Percentiles rank a stretch among this genome's conserved stretches.
phyloP scores from a whole-genome alignment of 1,140 invertebrate species.

The Dendroctonus valens region DNA sequence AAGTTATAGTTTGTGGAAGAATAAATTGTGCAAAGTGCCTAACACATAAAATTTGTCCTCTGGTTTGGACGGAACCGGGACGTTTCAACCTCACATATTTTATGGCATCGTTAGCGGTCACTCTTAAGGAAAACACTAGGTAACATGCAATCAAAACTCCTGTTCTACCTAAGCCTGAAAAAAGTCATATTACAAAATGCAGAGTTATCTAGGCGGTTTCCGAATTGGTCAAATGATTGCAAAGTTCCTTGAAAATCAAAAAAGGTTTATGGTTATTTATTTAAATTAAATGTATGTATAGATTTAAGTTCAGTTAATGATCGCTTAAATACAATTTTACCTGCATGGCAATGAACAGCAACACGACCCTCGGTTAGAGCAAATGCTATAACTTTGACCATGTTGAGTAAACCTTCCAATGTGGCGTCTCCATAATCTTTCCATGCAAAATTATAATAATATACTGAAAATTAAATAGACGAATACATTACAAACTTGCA shows the following conservation, averaged over 20 bases:
- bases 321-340: conserved; percentile 48
- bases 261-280: too few relatives aligned
- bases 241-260: too few relatives aligned
- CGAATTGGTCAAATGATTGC: too few relatives aligned
- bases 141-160: conserved; percentile 86
- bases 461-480: conserved; percentile 56
- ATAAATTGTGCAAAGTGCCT: conserved; percentile 81
- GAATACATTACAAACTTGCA: too few relatives aligned
- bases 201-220: too few relatives aligned
- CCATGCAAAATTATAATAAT: conserved; percentile 85
- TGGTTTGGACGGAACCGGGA: conserved; percentile 77
- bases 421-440: conserved; percentile 81
- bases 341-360: conserved; percentile 88
- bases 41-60: conserved; percentile 76
- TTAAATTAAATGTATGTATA: too few relatives aligned
- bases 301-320: too few relatives aligned
- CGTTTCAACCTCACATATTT: conserved; percentile 77
- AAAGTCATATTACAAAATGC: too few relatives aligned
- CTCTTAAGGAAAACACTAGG: conserved; percentile 75
- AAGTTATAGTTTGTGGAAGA: conserved; percentile 76
- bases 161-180: conserved; percentile 74
- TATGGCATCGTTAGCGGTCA: conserved; percentile 77
- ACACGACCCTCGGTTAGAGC: conserved; percentile 78
- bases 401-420: conserved; percentile 72
- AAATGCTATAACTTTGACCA: conserved; percentile 87